Conservation (phyloP, 2,113 vertebrate species). For the Bombycilla garrulus region DNA sequence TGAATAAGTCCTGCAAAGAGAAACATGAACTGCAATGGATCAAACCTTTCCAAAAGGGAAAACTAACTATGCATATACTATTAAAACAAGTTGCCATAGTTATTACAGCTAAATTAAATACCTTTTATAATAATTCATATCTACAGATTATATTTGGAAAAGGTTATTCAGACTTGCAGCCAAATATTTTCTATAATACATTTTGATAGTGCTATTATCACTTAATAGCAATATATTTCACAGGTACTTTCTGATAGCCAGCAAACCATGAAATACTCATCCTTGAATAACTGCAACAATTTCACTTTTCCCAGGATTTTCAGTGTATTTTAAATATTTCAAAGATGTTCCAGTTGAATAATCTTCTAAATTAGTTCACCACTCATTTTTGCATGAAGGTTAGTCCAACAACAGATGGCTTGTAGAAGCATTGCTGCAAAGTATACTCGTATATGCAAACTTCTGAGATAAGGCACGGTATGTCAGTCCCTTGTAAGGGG, state of each 20-base stretch:
- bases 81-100: not conserved
- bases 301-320: not conserved
- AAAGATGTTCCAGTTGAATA: not conserved
- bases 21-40: not conserved
- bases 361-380: not conserved
- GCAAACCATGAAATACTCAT: not conserved
- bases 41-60: constrained; percentile 3
- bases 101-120: not conserved
- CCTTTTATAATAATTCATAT: not conserved
- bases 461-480: not conserved
- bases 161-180: not conserved
- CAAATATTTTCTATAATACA: not conserved
- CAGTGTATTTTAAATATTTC: not conserved
- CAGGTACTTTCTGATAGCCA: not conserved
- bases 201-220: not conserved
- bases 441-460: not conserved
- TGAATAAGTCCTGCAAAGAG: not conserved
- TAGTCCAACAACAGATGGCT: not conserved
- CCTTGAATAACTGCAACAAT: not conserved
- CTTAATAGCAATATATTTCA: not conserved
- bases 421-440: not conserved
- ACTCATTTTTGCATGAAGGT: not conserved
- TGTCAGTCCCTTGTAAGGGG: not conserved
- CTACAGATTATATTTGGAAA: not conserved
- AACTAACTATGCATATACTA: not conserved